Conservation (phyloP, 2,113 vertebrate species). For the Anhinga anhinga region DNA sequence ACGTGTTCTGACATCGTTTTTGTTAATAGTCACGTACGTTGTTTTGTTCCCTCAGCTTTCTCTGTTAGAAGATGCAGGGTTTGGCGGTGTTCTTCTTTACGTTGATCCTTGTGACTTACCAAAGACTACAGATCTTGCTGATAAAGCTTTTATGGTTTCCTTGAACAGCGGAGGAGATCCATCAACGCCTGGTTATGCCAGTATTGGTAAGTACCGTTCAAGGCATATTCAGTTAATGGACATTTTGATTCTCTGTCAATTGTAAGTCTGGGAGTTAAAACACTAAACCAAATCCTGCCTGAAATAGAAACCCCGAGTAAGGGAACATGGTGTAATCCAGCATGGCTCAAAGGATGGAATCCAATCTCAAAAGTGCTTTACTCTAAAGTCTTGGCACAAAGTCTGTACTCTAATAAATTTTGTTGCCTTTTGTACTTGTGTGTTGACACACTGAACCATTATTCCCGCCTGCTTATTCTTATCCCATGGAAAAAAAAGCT, state of each 20-base stretch:
- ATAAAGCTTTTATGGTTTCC: slow-evolving; percentile 85
- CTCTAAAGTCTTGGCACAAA: neutral
- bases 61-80: slow-evolving; percentile 83
- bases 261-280: neutral
- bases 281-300: neutral
- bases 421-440: neutral
- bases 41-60: slow-evolving; percentile 78
- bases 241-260: neutral
- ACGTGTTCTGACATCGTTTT: neutral
- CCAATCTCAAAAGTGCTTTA: neutral
- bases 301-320: neutral
- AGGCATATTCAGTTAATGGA: neutral
- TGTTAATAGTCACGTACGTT: neutral
- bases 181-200: slow-evolving; percentile 79
- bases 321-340: neutral
- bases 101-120: slow-evolving; percentile 88
- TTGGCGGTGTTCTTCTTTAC: slow-evolving; percentile 88
- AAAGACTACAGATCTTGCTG: slow-evolving; percentile 55
- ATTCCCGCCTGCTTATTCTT: neutral
- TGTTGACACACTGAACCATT: neutral
- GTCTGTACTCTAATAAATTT: neutral
- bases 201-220: slow-evolving; percentile 76
- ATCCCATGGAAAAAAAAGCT: neutral
- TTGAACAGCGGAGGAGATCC: slow-evolving; percentile 88
- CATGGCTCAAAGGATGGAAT: neutral